These are phyloP conservation scores for Gobiocypris rarus DNA, from an alignment of 2,113 vertebrate genomes.

Conservation along the genomic window DNA sequence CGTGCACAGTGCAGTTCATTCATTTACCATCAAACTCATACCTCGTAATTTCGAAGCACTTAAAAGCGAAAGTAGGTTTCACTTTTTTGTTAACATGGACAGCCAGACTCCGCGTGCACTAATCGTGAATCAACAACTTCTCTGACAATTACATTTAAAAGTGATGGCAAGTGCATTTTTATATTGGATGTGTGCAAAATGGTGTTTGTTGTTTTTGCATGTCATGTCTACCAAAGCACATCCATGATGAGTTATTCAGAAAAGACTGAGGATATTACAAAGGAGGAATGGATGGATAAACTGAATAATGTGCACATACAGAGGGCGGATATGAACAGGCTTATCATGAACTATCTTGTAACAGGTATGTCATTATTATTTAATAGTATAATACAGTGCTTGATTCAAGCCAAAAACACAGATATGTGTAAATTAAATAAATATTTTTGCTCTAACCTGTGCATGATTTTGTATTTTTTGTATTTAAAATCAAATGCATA, in stretches of 20 bases:
- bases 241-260: constrained; percentile 97
- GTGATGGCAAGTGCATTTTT: neutral
- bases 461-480: too few relatives aligned
- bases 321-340: constrained; percentile 97
- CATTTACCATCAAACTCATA: neutral
- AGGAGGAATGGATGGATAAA: constrained; percentile 99
- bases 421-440: neutral
- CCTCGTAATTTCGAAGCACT: neutral
- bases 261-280: constrained; percentile 97
- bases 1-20: constrained; percentile 13
- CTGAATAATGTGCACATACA: constrained; percentile 97
- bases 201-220: neutral
- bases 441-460: neutral
- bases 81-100: neutral
- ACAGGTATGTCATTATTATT: constrained; percentile 77
- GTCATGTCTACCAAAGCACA: constrained; percentile 63
- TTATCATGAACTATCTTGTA: constrained; percentile 99
- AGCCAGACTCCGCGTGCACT: neutral
- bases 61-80: neutral
- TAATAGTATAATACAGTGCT: neutral
- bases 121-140: neutral
- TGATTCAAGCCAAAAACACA: neutral
- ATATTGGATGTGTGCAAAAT: neutral
- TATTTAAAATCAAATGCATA: neutral
- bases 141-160: neutral